Evolutionary conservation across 2,888 invertebrate species (phyloP).

Genomic region (Corbicula japonica): DNA sequence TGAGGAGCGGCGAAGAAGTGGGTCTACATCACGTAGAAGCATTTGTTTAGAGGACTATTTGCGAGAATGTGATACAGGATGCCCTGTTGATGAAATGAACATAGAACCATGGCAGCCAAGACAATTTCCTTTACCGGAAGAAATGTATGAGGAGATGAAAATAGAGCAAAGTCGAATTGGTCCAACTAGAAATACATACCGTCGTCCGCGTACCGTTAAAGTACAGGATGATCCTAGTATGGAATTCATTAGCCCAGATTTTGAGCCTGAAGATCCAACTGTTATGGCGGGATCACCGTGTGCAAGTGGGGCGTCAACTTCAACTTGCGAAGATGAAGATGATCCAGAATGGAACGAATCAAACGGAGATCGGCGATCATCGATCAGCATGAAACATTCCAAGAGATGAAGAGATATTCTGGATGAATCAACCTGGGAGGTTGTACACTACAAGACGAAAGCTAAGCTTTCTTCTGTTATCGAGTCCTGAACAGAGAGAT

Average conservation of each 20-base stretch:
- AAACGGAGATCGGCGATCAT: conserved; percentile 42
- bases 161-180: conserved; percentile 56
- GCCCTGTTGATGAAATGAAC: conserved; percentile 23
- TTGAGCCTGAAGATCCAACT: conserved; percentile 47
- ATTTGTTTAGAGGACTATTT: conserved; percentile 59
- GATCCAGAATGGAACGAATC: conserved; percentile 84
- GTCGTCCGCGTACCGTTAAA: conserved; percentile 40
- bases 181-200: conserved; percentile 32
- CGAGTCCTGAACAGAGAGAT: too few species aligned
- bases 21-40: conserved; percentile 67
- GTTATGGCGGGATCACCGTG: conserved; percentile 73
- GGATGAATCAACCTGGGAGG: too few species aligned
- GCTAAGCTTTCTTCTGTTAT: too few species aligned
- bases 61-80: conserved; percentile 39
- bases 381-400: conserved; percentile 42
- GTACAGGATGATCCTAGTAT: conserved; percentile 58
- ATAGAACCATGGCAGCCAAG: conserved; percentile 80
- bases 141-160: conserved; percentile 76
- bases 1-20: conserved; percentile 71
- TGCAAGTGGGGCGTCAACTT: conserved; percentile 75
- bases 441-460: too few species aligned
- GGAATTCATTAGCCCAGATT: conserved; percentile 58
- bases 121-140: conserved; percentile 81
- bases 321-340: conserved; percentile 78
- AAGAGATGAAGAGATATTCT: conserved; percentile 61